Percentiles rank a stretch among this genome's conserved stretches.
These are phyloP conservation scores for Gila robusta DNA, from an alignment of 2,797 vertebrate genomes.

Conservation along the genomic window DNA sequence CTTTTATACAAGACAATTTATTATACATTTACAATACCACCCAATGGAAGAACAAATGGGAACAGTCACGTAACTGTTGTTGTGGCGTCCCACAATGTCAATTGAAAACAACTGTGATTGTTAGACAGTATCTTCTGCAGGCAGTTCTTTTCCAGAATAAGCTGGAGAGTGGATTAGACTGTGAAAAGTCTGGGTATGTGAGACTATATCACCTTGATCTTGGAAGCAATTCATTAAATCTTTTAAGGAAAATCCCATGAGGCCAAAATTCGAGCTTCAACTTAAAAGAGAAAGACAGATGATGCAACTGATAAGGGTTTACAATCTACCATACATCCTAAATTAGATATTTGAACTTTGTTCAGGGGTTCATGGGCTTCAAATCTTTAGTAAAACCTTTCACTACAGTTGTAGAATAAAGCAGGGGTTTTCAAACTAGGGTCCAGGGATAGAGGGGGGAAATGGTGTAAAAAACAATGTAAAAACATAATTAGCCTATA, in stretches of 20 bases:
- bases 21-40: too few relatives aligned
- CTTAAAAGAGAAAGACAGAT: constrained; percentile 10
- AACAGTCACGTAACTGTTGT: background rate
- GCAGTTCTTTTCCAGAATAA: background rate
- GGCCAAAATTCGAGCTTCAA: background rate
- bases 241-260: background rate
- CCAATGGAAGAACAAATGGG: background rate
- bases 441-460: background rate
- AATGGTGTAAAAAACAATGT: too few relatives aligned
- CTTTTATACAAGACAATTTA: background rate
- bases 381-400: background rate
- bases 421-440: background rate
- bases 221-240: background rate
- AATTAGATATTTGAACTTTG: background rate
- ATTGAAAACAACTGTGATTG: background rate
- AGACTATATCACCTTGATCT: background rate
- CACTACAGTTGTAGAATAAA: background rate
- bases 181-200: background rate
- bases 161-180: background rate
- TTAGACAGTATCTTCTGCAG: background rate
- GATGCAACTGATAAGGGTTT: background rate
- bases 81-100: background rate
- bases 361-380: background rate
- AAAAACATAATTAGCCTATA: background rate
- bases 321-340: background rate